Conservation (phyloP, 2,797 vertebrate genomes). For the Tangara arthus region DNA sequence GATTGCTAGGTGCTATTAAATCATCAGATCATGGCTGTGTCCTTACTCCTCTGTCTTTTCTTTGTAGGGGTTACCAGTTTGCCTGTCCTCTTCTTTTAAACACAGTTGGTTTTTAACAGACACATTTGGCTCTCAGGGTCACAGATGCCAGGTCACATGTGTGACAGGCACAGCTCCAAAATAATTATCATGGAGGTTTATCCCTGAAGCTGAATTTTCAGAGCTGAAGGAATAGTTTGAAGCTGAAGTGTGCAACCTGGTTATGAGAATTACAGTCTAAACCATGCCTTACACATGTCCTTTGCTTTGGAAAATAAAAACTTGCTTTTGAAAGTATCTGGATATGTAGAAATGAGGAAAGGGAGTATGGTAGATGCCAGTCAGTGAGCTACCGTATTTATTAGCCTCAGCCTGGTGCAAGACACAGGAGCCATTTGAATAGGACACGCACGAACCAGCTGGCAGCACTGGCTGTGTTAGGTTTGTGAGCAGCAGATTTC, state of each 20-base stretch:
- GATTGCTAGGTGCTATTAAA: neutral
- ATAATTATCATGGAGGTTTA: fast-evolving
- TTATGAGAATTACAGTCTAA: neutral
- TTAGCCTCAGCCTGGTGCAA: neutral
- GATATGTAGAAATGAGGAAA: neutral
- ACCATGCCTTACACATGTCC: fast-evolving
- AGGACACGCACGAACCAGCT: fast-evolving
- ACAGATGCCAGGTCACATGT: neutral
- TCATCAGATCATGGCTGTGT: neutral
- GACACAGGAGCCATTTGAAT: neutral
- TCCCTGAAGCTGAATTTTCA: neutral
- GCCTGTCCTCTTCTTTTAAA: neutral
- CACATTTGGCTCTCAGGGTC: neutral
- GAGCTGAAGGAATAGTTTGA: neutral
- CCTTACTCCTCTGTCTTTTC: neutral
- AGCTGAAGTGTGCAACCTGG: neutral
- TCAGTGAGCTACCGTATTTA: fast-evolving
- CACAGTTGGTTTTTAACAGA: neutral
- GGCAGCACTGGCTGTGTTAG: neutral
- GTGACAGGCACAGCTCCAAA: neutral
- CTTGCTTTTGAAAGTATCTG: neutral
- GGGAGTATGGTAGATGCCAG: neutral
- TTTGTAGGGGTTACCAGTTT: neutral
- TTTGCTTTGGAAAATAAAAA: constrained; percentile 1
- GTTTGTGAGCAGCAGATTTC: neutral